Conservation (phyloP, 2,888 invertebrate genomes). For the Eulithis prunata region DNA sequence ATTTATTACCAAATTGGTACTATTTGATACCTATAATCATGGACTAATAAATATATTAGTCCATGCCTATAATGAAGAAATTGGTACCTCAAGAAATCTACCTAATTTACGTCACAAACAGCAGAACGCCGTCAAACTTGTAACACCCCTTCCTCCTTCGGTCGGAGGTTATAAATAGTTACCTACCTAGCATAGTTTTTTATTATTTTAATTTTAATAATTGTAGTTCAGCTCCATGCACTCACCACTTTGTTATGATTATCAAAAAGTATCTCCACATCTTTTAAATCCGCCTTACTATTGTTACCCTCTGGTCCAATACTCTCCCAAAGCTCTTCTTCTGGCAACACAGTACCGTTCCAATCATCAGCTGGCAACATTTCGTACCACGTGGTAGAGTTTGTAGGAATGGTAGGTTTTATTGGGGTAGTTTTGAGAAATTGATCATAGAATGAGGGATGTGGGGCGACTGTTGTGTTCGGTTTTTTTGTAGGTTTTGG, state of each 20-base stretch:
- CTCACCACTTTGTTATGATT: conserved; percentile 59
- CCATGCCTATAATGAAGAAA: too few species aligned
- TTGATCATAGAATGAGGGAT: conserved; percentile 73
- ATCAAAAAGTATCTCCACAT: conserved; percentile 80
- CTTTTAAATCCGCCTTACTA: conserved; percentile 64
- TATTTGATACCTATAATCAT: too few species aligned
- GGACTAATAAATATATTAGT: too few species aligned
- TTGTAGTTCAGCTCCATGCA: too few species aligned
- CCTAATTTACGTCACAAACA: too few species aligned
- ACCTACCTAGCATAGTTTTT: too few species aligned
- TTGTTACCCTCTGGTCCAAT: conserved; percentile 62
- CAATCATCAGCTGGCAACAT: conserved; percentile 62
- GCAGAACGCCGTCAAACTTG: too few species aligned
- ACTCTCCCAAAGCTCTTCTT: conserved; percentile 76
- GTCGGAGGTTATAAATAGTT: too few species aligned
- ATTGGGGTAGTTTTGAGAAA: conserved; percentile 73
- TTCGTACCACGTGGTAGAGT: conserved; percentile 73
- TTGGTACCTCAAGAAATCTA: too few species aligned
- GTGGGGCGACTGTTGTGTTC: conserved; percentile 57
- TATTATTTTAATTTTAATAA: too few species aligned
- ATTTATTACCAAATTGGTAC: too few species aligned
- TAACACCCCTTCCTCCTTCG: too few species aligned
- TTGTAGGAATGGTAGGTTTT: conserved; percentile 56
- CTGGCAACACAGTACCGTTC: conserved; percentile 62
- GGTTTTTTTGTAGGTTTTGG: conserved; percentile 49